Base-by-base conservation (phyloP, 2,888 invertebrate species). In the Sinotaia quadrata region DNA sequence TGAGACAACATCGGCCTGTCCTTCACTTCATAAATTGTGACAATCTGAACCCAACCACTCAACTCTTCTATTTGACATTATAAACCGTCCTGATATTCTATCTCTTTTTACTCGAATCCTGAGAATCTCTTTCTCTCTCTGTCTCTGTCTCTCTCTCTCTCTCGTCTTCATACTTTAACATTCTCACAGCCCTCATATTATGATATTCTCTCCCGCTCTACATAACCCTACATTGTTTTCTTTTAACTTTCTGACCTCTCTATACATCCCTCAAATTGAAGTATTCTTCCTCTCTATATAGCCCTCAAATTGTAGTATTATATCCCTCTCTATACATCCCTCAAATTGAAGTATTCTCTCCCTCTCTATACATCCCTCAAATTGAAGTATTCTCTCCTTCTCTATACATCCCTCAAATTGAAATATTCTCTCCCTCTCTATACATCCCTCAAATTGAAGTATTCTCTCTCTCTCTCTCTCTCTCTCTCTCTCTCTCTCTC, bases 141-240 rank as follows among this genome's bases (percentile, higher is more conserved):
- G 33, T 15, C 68, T 58, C 58, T 52, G n/a, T 68, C 58, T 58
- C 67, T 66, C 66, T 69, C 69, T 71, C 69, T 63, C 57, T 57
- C 68, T 52, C 61, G 52, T 21, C 36, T 52, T 60, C 51, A 54
- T 61, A 61, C 54, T 68, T 61, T 41, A 41, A 41, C 54, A 52
- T 52, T 52, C 10, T 63, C 52, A 36, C 36, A 41, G 18, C 41
- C 18, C 18, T 37, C 58, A 18, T 29, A 29, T 29, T 59, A 24
- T 41, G 27, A 41, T 44, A 29, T 29, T 4, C 34, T 1, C 10
- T 1, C 34, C 4, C 41, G 2, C 41, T 27, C 41, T 27, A 27
- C 44, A 15, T 2, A 5, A 10, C 41, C 2, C 10, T n/a, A 2
- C 18, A 4, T 29, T n/a, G 24, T 3, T 59, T 4, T 41, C 59